Evolutionary conservation across 2,888 invertebrate species (phyloP).

Genomic region (Herminia tarsipennalis): DNA sequence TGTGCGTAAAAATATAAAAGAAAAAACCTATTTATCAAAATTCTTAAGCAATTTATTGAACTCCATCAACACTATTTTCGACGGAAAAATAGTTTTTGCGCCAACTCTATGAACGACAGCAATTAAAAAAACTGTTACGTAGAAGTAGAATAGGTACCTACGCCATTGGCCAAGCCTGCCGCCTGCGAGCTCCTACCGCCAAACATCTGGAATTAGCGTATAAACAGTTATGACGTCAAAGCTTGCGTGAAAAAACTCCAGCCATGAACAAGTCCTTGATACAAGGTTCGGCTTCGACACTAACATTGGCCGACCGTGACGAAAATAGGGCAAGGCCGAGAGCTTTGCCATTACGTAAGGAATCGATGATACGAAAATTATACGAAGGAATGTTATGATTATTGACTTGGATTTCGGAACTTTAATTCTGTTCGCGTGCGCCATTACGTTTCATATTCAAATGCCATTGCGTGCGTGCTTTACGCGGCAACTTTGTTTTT

Average conservation of each 20-base stretch:
- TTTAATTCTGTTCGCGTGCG: constrained; percentile 8
- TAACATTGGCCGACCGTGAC: constrained; percentile 66
- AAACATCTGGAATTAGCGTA: constrained; percentile 27
- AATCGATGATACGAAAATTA: constrained; percentile 13
- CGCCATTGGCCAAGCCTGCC: no score
- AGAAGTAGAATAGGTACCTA: no score
- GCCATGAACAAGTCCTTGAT: constrained; percentile 36
- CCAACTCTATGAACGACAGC: neutral
- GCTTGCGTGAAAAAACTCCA: constrained; percentile 26
- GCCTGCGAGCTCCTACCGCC: constrained; percentile 15
- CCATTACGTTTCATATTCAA: constrained; percentile 9
- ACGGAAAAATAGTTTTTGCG: no score
- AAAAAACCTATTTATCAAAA: neutral
- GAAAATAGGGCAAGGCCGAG: constrained; percentile 61
- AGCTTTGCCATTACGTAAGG: constrained; percentile 46
- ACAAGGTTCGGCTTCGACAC: constrained; percentile 50
- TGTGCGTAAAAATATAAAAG: neutral
- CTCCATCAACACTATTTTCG: no score
- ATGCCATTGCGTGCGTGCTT: constrained; percentile 7
- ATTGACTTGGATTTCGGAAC: constrained; percentile 11
- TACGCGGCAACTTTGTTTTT: neutral
- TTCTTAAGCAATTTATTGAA: no score
- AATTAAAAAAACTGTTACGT: constrained; percentile 4
- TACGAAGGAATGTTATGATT: constrained; percentile 15
- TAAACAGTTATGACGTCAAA: constrained; percentile 39